These are phyloP conservation scores for Caenorhabditis remanei DNA, from an alignment of 1,140 invertebrate genomes.

Conservation along the genomic window DNA sequence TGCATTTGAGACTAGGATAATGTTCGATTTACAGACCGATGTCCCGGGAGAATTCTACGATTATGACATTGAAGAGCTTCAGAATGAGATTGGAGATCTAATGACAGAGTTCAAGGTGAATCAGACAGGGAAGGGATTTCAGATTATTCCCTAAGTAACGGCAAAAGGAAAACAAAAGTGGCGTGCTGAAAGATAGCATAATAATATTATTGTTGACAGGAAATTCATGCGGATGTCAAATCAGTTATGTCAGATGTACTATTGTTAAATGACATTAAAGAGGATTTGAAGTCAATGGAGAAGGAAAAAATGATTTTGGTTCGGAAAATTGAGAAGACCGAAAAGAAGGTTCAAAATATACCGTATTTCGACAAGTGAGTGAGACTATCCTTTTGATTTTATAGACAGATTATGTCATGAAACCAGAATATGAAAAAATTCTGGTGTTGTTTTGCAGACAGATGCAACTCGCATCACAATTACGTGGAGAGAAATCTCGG, in stretches of 20 bases:
- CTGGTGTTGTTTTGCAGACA: neutral
- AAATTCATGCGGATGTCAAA: conserved; percentile 35
- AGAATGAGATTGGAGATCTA: conserved; percentile 54
- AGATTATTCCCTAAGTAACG: neutral
- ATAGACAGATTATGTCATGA: neutral
- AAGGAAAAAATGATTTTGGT: conserved; percentile 58
- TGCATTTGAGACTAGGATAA: neutral
- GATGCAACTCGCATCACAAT: conserved; percentile 30
- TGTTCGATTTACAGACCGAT: conserved; percentile 44
- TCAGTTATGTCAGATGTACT: conserved; percentile 34
- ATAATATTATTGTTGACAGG: conserved; percentile 3
- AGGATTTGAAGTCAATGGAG: conserved; percentile 61
- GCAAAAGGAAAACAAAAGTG: neutral
- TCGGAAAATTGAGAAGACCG: conserved; percentile 55
- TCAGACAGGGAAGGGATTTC: neutral
- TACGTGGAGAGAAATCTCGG: conserved; percentile 9
- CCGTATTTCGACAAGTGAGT: conserved; percentile 56
- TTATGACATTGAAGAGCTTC: conserved; percentile 54
- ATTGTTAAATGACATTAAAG: conserved; percentile 56
- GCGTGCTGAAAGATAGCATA: neutral
- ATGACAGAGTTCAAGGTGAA: conserved; percentile 58
- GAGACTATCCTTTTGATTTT: neutral
- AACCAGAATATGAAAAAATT: neutral
- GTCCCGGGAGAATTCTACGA: conserved; percentile 59
- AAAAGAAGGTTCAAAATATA: conserved; percentile 55